phyloP scores from a whole-genome alignment of 2,797 vertebrate genomes.

The Pangasius sanitwongsei region DNA sequence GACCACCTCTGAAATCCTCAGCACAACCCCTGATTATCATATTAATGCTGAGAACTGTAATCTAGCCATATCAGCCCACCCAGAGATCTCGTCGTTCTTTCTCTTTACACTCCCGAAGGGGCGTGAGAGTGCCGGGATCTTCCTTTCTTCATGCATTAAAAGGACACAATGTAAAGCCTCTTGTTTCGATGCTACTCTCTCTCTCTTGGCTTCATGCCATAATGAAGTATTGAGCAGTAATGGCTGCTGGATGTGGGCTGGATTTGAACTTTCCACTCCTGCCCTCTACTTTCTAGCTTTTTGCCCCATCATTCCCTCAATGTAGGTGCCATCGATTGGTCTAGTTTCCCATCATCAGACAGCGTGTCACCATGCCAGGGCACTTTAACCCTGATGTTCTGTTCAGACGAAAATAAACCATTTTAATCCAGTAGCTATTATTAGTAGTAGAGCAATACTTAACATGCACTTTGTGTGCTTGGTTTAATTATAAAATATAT shows the following conservation, averaged over 20 bases:
- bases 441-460: neutral
- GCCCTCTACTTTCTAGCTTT: neutral
- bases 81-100: constrained; percentile 39
- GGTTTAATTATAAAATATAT: neutral
- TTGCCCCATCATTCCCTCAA: neutral
- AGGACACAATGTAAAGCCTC: constrained; percentile 27
- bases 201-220: constrained; percentile 28
- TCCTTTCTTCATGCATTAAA: constrained; percentile 14
- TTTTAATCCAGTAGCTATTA: neutral
- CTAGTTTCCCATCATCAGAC: neutral
- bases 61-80: constrained; percentile 62
- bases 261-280: constrained; percentile 15
- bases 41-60: constrained; percentile 73
- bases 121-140: constrained; percentile 42
- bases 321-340: neutral
- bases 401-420: neutral
- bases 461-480: neutral
- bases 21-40: constrained; percentile 77
- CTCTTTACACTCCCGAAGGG: constrained; percentile 35
- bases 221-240: constrained; percentile 13
- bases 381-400: constrained; percentile 6
- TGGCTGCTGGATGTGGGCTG: neutral
- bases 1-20: constrained; percentile 65
- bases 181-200: neutral
- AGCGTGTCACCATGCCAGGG: neutral